Percentiles rank a stretch among this genome's conserved stretches.
These are phyloP conservation scores for Amphipyra berbera DNA, from an alignment of 2,888 invertebrate species.

Conservation along the genomic window DNA sequence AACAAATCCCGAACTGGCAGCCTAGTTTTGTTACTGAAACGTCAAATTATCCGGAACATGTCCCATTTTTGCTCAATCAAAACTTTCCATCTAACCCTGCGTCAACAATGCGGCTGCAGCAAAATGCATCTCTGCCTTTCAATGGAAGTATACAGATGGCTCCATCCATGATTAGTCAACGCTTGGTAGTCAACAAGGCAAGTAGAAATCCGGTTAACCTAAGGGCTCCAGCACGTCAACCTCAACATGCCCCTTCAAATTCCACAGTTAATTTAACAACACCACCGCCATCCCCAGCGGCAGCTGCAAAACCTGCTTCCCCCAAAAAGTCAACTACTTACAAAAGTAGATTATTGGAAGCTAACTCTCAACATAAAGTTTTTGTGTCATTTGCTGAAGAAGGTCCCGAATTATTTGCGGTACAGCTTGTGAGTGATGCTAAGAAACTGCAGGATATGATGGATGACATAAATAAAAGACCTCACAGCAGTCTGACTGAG, in stretches of 20 bases:
- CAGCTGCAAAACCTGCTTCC: conserved; percentile 68
- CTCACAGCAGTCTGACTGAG: conserved; percentile 91
- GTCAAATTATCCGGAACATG: conserved; percentile 77
- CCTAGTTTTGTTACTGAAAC: conserved; percentile 70
- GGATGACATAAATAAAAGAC: conserved; percentile 92
- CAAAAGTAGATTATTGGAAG: conserved; percentile 85
- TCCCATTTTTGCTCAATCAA: conserved; percentile 82
- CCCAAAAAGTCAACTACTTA: conserved; percentile 87
- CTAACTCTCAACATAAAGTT: conserved; percentile 91
- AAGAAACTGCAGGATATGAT: conserved; percentile 92
- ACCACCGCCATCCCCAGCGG: conserved; percentile 55
- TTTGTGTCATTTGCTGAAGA: conserved; percentile 94
- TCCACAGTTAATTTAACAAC: conserved; percentile 42
- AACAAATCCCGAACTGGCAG: conserved; percentile 73
- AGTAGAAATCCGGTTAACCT: conserved; percentile 78
- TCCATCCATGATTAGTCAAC: conserved; percentile 77
- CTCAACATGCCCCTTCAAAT: conserved; percentile 66
- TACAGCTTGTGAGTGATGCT: conserved; percentile 91
- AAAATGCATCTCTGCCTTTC: conserved; percentile 75
- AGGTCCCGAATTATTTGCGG: conserved; percentile 94
- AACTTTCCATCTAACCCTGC: conserved; percentile 85
- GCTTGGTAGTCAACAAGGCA: conserved; percentile 75
- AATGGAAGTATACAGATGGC: conserved; percentile 73
- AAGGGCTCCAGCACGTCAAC: conserved; percentile 77
- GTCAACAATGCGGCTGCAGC: conserved; percentile 82